phyloP scores from a whole-genome alignment of 2,888 invertebrate genomes.

The Noctua janthina region DNA sequence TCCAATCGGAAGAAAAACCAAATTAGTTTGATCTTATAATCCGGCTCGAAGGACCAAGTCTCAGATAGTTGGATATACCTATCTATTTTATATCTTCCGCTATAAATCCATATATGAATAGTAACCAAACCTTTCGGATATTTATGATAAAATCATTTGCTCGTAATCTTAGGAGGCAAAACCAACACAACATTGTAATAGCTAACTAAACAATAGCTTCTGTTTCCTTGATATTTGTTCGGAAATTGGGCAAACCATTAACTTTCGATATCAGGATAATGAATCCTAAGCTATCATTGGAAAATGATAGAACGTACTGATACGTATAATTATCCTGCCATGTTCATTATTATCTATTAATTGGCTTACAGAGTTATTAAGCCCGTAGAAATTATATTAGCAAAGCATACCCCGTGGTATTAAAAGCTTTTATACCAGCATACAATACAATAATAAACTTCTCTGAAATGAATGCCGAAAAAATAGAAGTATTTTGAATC shows the following conservation, averaged over 20 bases:
- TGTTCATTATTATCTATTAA: slow-evolving; percentile 1
- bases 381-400: background rate
- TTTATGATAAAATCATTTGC: slow-evolving; percentile 25
- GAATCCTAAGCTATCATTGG: slow-evolving; percentile 10
- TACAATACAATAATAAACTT: background rate
- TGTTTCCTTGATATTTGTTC: slow-evolving; percentile 27
- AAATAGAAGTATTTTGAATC: background rate
- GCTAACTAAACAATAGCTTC: slow-evolving; percentile 28
- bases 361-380: slow-evolving; percentile 29
- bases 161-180: slow-evolving; percentile 8
- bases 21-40: background rate
- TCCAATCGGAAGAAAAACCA: background rate
- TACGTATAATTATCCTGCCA: slow-evolving; percentile 16
- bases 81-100: background rate
- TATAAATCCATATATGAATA: slow-evolving; percentile 22
- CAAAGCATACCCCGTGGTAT: background rate
- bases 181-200: slow-evolving; percentile 25
- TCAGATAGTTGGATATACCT: background rate
- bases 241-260: background rate
- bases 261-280: slow-evolving; percentile 5
- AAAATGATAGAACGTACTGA: slow-evolving; percentile 13
- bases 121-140: background rate
- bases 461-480: background rate
- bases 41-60: slow-evolving; percentile 20
- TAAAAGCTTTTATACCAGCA: background rate